Base-by-base conservation (phyloP, 2,797 vertebrate species). In the Myripristis jacobus region DNA sequence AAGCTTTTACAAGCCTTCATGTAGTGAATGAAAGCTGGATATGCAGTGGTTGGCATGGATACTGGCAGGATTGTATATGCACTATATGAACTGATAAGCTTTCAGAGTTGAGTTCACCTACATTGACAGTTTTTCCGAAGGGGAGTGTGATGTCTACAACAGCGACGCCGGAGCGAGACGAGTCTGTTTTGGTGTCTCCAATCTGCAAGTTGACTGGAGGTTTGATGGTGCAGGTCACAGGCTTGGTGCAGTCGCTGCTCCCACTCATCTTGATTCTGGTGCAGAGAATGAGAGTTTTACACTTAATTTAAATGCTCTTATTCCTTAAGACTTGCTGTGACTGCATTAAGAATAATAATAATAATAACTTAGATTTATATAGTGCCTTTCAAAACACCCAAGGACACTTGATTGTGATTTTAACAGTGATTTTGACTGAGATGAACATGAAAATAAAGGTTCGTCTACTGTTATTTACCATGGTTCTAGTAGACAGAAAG, bases 81-180 rank as follows among this genome's bases (percentile, higher is more conserved):
- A n/a, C n/a, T n/a, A 19, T 44, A 46, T 18, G 46, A 29, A 48
- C 19, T 55, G 16, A 60, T 29, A 16, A 22, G 13, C n/a, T 57
- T 2, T n/a, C 8, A 16, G 25, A 1, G 44, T 3, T 18, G 0
- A 18, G 7, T 7, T 47, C 21, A 91, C 96, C 95, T 88, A 98
- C 96, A 34, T 94, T 92, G 59, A 94, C 89, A 0, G 94, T 79
- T 27, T 92, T 86, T 5, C 91, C 87, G 31, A 87, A 92, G 0
- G 95, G 95, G 1, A 96, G 93, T 9, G 87, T 90, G 78, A 97
- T 88, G 34, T 98, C 97, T 0, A 96, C 94, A n/a, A 97, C 94
- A 11, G 91, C 92, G 19, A 98, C 95, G 0, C 97, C 96, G 0
- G 95, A 95, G 46, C 89, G 92, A 16, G 88, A 83, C 0, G 89